Evolutionary conservation across 2,113 vertebrate genomes (phyloP).

Genomic region (Tinamus guttatus): DNA sequence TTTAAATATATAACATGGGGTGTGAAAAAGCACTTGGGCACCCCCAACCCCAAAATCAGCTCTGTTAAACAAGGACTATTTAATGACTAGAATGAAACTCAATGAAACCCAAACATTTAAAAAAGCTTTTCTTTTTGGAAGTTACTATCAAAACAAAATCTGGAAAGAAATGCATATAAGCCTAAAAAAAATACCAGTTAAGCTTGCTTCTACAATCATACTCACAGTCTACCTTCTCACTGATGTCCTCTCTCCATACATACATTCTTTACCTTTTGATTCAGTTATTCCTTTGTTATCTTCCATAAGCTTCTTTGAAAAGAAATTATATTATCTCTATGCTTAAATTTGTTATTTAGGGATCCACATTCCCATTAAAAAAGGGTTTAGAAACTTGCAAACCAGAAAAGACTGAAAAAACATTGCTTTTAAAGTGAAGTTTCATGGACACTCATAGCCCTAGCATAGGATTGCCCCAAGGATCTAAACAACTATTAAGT

Average conservation of each 20-base stretch:
- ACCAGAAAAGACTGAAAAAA: background rate
- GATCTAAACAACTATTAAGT: background rate
- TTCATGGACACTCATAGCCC: background rate
- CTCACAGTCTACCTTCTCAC: background rate
- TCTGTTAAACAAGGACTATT: background rate
- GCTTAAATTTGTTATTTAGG: background rate
- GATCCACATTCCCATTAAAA: background rate
- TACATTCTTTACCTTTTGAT: background rate
- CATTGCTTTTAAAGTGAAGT: background rate
- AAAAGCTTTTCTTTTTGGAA: background rate
- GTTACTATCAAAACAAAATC: background rate
- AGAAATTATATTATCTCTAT: background rate
- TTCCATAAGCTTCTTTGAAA: background rate
- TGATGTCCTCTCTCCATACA: accelerated
- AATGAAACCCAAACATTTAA: background rate
- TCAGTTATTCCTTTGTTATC: background rate
- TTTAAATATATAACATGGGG: accelerated
- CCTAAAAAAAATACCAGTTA: background rate
- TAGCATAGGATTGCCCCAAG: background rate
- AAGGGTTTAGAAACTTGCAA: background rate
- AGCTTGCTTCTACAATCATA: background rate
- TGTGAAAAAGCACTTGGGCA: background rate
- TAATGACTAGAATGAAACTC: background rate
- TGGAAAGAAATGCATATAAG: background rate
- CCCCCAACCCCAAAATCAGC: background rate